phyloP scores from a whole-genome alignment of 2,888 invertebrate species.

The Bimastos eiseni region DNA sequence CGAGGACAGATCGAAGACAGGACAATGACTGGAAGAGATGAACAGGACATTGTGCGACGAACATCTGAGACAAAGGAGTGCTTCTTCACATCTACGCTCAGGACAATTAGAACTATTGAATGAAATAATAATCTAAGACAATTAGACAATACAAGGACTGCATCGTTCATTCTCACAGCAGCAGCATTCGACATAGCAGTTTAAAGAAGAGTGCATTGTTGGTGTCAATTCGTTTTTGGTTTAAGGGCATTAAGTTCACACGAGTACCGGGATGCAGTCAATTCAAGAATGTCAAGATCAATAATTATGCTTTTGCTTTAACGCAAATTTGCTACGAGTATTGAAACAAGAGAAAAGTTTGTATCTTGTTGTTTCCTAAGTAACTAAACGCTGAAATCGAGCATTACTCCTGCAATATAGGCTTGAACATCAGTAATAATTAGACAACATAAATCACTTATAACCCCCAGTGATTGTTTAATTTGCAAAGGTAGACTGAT shows the following conservation, averaged over 20 bases:
- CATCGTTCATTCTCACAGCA: not conserved
- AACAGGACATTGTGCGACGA: not conserved
- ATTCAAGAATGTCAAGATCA: not conserved
- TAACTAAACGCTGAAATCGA: not conserved
- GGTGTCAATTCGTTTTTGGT: not conserved
- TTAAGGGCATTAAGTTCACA: not conserved
- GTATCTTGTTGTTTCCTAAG: not conserved
- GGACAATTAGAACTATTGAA: not conserved
- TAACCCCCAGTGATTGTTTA: not conserved
- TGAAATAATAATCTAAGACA: not conserved
- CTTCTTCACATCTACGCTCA: conserved; percentile 15
- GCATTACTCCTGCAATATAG: not conserved
- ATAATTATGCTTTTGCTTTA: not conserved
- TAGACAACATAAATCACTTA: not conserved
- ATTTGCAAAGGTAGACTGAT: not conserved
- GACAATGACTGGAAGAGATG: not conserved
- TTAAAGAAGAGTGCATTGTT: not conserved
- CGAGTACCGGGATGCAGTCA: not conserved
- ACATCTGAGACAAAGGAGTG: not conserved
- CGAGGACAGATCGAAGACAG: not conserved
- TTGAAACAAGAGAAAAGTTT: not conserved
- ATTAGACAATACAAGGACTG: not conserved
- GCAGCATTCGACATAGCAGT: not conserved
- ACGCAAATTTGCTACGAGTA: not conserved
- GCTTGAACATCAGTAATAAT: no score